Evolutionary conservation across 2,888 invertebrate species (phyloP).

Genomic region (Hartigia nigra): DNA sequence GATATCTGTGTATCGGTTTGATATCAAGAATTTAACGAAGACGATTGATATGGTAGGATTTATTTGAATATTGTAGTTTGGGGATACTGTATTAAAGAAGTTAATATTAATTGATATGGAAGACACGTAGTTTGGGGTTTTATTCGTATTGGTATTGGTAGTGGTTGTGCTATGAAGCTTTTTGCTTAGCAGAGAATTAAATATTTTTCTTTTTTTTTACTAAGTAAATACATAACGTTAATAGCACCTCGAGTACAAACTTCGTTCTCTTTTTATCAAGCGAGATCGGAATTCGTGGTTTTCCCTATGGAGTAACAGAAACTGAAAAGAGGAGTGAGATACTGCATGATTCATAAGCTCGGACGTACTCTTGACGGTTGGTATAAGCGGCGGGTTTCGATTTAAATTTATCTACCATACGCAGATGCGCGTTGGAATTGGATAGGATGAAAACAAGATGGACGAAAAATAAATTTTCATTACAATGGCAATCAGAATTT

Average conservation of each 20-base stretch:
- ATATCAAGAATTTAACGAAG: background rate
- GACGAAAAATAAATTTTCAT: background rate
- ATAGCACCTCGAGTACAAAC: background rate
- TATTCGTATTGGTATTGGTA: background rate
- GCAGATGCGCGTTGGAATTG: background rate
- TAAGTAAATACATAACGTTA: background rate
- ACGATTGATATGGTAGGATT: background rate
- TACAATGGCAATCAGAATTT: background rate
- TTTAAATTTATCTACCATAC: constrained; percentile 8
- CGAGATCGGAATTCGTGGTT: background rate
- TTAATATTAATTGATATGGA: background rate
- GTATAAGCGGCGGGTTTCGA: background rate
- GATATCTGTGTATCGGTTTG: background rate
- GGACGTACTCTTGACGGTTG: background rate
- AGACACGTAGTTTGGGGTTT: background rate
- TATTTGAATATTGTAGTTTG: background rate
- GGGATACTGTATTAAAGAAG: background rate
- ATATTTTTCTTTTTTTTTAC: background rate
- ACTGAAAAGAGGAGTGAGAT: background rate
- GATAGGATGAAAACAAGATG: background rate
- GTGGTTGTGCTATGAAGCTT: background rate
- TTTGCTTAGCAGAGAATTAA: background rate
- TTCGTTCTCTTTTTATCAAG: background rate
- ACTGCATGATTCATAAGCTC: constrained; percentile 3
- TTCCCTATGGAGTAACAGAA: background rate